Conservation (phyloP, 2,113 vertebrate genomes). For the Harpagus bidentatus region DNA sequence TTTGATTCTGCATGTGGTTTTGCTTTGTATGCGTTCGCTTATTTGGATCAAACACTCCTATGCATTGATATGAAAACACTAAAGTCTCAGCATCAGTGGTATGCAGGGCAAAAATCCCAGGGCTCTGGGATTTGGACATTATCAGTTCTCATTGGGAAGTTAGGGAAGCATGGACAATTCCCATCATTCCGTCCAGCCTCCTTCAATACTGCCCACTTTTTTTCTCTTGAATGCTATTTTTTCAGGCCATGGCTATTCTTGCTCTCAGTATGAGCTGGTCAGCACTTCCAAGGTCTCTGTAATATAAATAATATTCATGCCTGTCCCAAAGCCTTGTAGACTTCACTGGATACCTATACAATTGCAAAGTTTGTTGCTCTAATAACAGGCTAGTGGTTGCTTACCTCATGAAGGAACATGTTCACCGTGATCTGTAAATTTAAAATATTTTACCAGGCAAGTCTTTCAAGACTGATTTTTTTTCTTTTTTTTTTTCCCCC, state of each 20-base stretch:
- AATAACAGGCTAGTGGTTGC: not conserved
- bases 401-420: not conserved
- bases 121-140: not conserved
- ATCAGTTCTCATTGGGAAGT: not conserved
- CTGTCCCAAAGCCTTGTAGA: not conserved
- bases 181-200: not conserved
- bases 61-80: not conserved
- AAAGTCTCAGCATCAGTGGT: not conserved
- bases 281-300: not conserved
- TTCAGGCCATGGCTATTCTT: not conserved
- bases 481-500: not conserved
- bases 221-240: not conserved
- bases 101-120: not conserved
- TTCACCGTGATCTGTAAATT: not conserved
- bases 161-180: not conserved
- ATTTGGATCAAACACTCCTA: not conserved
- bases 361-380: not conserved
- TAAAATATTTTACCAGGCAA: slow-evolving; percentile 45
- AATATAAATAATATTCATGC: not conserved
- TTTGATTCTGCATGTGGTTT: not conserved
- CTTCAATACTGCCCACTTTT: not conserved
- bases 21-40: not conserved
- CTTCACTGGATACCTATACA: not conserved
- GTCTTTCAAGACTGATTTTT: slow-evolving; percentile 17
- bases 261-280: not conserved